Base-by-base conservation (phyloP, 2,113 vertebrate species). In the Nyctereutes procyonoides region DNA sequence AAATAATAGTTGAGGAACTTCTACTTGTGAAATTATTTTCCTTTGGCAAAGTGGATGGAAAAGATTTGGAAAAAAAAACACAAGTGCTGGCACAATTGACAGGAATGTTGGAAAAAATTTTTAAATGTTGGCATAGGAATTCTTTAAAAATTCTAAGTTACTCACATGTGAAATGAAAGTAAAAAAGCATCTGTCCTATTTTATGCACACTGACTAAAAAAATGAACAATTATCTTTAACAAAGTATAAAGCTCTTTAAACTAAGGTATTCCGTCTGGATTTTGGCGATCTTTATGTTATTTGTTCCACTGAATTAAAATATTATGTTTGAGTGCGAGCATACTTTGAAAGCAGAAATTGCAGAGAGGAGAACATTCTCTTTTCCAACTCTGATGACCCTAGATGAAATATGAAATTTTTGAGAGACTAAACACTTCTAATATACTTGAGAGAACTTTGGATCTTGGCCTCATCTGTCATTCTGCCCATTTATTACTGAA, bases 391-490 rank as follows among this genome's bases (percentile, higher is more conserved):
- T 98, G 96, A 99, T 98, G 98, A 98, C 95, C 96, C 90, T 96
- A 90, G n/a, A 97, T 98, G 83, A 98, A 97, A 97, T 92, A 81
- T 88, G 69, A 96, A 95, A 55, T 63, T 95, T 98, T 94, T 48
- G 98, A 98, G 98, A 99, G 98, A 98, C 98, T 99, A 99, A 99
- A 98, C 98, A 98, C 93, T 98, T 97, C 96, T 98, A 92, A 80
- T 95, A 48, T 74, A 97, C 93, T 98, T 96, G 97, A 98, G 92
- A 79, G 80, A 98, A 97, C 97, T 98, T 95, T 94, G 77, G 77
- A 95, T 90, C 80, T 95, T 87, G 85, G 97, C 19, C 90, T 32
- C 2, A 62, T 93, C 97, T 95, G 92, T 96, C 62, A 60, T 11
- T 97, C 38, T 65, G 12, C 12, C 26, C 87, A 67, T 35, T 95